Base-by-base conservation (phyloP, 2,797 vertebrate species). In the Muscicapa comitata region DNA sequence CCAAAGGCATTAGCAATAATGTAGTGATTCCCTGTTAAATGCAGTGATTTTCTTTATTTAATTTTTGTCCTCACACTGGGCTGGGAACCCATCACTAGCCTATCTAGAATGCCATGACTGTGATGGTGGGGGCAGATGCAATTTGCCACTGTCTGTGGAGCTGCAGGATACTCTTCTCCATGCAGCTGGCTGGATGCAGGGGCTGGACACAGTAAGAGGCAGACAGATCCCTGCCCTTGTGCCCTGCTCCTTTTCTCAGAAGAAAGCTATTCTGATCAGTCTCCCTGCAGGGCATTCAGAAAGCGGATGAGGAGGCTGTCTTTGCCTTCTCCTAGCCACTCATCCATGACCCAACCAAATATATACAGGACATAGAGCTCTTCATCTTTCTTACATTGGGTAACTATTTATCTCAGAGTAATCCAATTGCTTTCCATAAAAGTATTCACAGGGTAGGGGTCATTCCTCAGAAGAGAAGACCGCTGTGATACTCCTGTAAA, bases 1-100 rank as follows among this genome's bases (percentile, higher is more conserved):
- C 95, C 82, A 42, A 57, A 95, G 84, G 81, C 86, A 83, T 97
- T 96, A 95, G 93, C 93, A 97, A 97, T 94, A 94, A 94, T 21
- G 71, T 21, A 78, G 82, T 93, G 94, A 93, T 83, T 97, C 96
- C 79, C 68, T 87, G 43, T 54, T 79, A 96, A 92, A 94, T 50
- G 76, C 45, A 94, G 58, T 62, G 77, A 95, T 79, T 82, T 92
- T 91, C 53, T 82, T 88, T 88, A n/a, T 83, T 88, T 5, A 53
- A 72, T 73, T 77, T 76, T 68, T 50, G 14, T 83, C 92, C 79
- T 86, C 28, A 43, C 6, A 14, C 17, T 61, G 68, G 3, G 31
- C 61, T 80, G 78, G 72, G 57, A 93, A 84, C 28, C 53, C 45
- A 37, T n/a, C 61, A 62, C 9, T 43, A 82, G 42, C 38, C 78